Evolutionary conservation across 2,888 invertebrate species (phyloP).

Genomic region (Linyphia triangularis): DNA sequence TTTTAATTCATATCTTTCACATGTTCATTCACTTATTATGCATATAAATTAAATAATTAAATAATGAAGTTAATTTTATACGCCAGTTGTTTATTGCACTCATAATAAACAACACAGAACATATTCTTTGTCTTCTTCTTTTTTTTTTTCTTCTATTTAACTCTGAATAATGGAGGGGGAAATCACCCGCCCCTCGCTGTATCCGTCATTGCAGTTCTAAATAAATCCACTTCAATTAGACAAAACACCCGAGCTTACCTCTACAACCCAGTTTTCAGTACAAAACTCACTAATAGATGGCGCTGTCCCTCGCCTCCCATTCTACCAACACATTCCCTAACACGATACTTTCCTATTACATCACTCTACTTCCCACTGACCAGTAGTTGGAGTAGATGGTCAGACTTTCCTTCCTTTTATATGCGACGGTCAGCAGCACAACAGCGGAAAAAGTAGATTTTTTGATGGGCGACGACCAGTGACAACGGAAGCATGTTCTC

Average conservation of each 20-base stretch:
- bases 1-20: no score
- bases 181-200: not conserved
- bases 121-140: no score
- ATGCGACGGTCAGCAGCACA: not conserved
- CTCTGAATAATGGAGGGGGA: no score
- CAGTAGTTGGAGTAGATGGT: slow-evolving; percentile 20
- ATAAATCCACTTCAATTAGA: not conserved
- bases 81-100: no score
- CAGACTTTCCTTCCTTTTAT: not conserved
- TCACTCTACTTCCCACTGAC: slow-evolving; percentile 31
- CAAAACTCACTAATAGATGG: slow-evolving; percentile 37
- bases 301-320: slow-evolving; percentile 39
- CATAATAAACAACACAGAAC: no score
- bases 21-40: no score
- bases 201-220: not conserved
- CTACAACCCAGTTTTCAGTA: not conserved
- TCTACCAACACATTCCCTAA: slow-evolving; percentile 5
- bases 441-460: not conserved
- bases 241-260: not conserved
- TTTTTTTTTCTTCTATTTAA: no score
- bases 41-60: no score
- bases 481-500: slow-evolving; percentile 72
- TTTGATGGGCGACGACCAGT: not conserved
- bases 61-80: no score
- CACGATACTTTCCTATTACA: slow-evolving; percentile 49